phyloP scores from a whole-genome alignment of 2,797 vertebrate species.

The Gambusia yucatana region DNA sequence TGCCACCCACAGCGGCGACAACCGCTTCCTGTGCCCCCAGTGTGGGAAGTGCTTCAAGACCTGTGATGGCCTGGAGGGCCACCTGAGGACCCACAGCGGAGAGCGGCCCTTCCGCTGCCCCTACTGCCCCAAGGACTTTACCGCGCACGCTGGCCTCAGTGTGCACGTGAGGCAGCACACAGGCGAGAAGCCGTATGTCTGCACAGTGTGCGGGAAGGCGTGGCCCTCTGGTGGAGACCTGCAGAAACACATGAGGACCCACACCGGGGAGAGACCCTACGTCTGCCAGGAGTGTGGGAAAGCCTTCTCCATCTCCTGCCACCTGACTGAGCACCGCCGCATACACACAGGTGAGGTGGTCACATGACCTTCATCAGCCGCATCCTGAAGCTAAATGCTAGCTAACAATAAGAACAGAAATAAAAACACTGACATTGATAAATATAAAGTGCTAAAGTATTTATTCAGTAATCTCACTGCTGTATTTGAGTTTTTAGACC shows the following conservation, averaged over 20 bases:
- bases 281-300: slow-evolving; percentile 75
- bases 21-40: slow-evolving; percentile 76
- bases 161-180: slow-evolving; percentile 81
- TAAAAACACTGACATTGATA: neutral
- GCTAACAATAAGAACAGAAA: neutral
- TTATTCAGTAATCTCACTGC: neutral
- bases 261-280: slow-evolving; percentile 78
- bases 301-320: slow-evolving; percentile 78
- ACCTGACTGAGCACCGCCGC: slow-evolving; percentile 77
- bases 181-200: slow-evolving; percentile 79
- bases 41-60: slow-evolving; percentile 81
- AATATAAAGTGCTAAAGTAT: neutral
- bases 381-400: neutral
- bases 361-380: slow-evolving; percentile 5
- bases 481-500: neutral
- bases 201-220: slow-evolving; percentile 76
- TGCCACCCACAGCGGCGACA: slow-evolving; percentile 63
- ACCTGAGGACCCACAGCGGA: slow-evolving; percentile 74
- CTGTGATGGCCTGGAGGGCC: slow-evolving; percentile 75
- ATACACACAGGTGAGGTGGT: slow-evolving; percentile 73
- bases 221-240: slow-evolving; percentile 78
- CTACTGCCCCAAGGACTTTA: slow-evolving; percentile 79
- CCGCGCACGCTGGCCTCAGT: slow-evolving; percentile 77
- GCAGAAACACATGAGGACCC: slow-evolving; percentile 79
- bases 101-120: slow-evolving; percentile 76